These are phyloP conservation scores for Boloria euphrosyne DNA, from an alignment of 2,888 invertebrate species.

Conservation along the genomic window DNA sequence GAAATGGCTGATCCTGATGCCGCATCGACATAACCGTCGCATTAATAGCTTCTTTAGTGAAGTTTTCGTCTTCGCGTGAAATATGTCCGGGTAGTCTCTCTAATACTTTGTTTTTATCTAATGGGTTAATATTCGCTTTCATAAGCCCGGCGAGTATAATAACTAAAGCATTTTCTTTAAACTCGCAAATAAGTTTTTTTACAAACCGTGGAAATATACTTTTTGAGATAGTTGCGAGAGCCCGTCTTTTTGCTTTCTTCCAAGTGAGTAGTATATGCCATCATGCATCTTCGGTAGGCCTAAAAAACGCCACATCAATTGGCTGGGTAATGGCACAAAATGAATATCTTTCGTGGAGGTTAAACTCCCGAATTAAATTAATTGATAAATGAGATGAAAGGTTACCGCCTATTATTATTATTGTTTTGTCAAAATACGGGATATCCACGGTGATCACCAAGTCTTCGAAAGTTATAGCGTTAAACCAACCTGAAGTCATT, in stretches of 20 bases:
- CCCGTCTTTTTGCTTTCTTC: constrained; percentile 41
- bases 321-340: constrained; percentile 53
- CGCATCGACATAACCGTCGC: background rate
- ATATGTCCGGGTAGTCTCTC: constrained; percentile 33
- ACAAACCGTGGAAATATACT: constrained; percentile 41
- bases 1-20: too few species aligned
- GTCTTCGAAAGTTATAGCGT: constrained; percentile 38
- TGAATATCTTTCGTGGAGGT: constrained; percentile 50
- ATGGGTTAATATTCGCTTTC: constrained; percentile 41
- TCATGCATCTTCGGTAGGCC: constrained; percentile 49
- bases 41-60: background rate
- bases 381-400: constrained; percentile 7
- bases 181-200: constrained; percentile 35
- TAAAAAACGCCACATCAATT: constrained; percentile 46
- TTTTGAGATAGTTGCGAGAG: constrained; percentile 37
- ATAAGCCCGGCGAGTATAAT: constrained; percentile 42
- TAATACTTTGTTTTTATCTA: constrained; percentile 36
- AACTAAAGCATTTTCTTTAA: constrained; percentile 23
- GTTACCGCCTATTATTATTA: constrained; percentile 4
- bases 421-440: background rate
- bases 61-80: background rate
- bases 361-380: constrained; percentile 41
- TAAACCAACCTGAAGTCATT: constrained; percentile 41
- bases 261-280: constrained; percentile 39
- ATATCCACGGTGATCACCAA: constrained; percentile 36